Percentiles rank a stretch among this genome's conserved stretches.
phyloP scores from a whole-genome alignment of 2,888 invertebrate species.

The Netelia fuscicornis region DNA sequence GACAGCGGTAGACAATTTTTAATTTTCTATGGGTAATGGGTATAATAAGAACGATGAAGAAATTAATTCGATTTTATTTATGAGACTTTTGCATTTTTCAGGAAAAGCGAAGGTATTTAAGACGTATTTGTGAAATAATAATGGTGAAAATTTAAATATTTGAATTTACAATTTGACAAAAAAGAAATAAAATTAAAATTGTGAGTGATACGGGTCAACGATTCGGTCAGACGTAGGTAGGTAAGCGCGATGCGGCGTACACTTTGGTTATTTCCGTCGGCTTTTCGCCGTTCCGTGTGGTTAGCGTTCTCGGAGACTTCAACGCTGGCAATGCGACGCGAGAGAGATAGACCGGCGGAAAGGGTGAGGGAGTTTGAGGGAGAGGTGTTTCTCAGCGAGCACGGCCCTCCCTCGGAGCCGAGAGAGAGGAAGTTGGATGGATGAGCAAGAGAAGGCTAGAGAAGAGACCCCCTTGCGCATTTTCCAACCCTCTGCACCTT shows the following conservation, averaged over 20 bases:
- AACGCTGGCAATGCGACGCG: conserved; percentile 78
- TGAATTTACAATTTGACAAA: no score
- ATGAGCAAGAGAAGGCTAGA: conserved; percentile 59
- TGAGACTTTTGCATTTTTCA: no score
- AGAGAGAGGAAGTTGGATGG: conserved; percentile 38
- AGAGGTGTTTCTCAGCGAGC: conserved; percentile 56
- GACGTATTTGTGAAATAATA: no score
- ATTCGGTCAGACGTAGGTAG: conserved; percentile 35
- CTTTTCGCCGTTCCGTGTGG: conserved; percentile 10
- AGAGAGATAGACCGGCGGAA: not conserved
- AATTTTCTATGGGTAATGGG: not conserved
- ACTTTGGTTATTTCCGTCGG: not conserved
- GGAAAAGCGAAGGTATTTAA: no score
- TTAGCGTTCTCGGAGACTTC: conserved; percentile 80
- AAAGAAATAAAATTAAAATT: no score
- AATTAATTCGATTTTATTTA: no score
- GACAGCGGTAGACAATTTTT: conserved; percentile 21
- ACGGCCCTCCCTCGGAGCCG: conserved; percentile 47
- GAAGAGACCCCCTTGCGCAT: conserved; percentile 53
- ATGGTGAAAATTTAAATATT: no score
- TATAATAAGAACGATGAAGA: not conserved
- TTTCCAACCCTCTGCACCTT: conserved; percentile 66
- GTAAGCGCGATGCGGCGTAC: not conserved
- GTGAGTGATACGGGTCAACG: conserved; percentile 7
- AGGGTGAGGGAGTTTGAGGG: conserved; percentile 11